These are phyloP conservation scores for Rotaria sp. DNA, from an alignment of 2,888 invertebrate genomes.

Conservation along the genomic window DNA sequence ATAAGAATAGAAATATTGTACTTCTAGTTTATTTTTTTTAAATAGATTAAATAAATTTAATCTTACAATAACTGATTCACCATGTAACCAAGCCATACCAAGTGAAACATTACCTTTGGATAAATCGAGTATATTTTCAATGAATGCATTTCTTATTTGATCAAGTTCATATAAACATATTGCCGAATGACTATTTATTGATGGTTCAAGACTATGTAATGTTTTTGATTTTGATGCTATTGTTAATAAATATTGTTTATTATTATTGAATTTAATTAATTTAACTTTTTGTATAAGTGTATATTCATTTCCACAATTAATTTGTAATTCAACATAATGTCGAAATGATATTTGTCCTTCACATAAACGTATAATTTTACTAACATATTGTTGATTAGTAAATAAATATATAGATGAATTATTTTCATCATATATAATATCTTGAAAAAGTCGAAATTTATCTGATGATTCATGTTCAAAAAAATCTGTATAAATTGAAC, in stretches of 20 bases:
- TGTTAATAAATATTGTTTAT: neutral
- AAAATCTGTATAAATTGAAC: conserved; percentile 23
- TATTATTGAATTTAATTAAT: neutral
- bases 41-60: neutral
- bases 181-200: neutral
- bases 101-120: conserved; percentile 5
- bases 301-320: neutral
- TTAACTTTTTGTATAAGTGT: conserved; percentile 26
- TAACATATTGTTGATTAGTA: conserved; percentile 22
- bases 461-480: conserved; percentile 22
- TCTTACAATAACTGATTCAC: conserved; percentile 19
- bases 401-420: neutral
- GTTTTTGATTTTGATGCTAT: neutral
- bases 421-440: conserved; percentile 3
- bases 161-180: conserved; percentile 21
- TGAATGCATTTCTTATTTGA: conserved; percentile 19
- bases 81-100: conserved; percentile 27
- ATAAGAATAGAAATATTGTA: neutral
- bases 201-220: neutral
- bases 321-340: conserved; percentile 27
- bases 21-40: neutral
- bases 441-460: conserved; percentile 28
- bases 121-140: conserved; percentile 15
- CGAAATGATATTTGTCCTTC: conserved; percentile 24
- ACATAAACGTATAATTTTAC: conserved; percentile 12